A percentile compares a stretch with the other conserved stretches of the same genome.
Evolutionary conservation across 2,113 vertebrate species (phyloP).

Genomic region (Alces alces): DNA sequence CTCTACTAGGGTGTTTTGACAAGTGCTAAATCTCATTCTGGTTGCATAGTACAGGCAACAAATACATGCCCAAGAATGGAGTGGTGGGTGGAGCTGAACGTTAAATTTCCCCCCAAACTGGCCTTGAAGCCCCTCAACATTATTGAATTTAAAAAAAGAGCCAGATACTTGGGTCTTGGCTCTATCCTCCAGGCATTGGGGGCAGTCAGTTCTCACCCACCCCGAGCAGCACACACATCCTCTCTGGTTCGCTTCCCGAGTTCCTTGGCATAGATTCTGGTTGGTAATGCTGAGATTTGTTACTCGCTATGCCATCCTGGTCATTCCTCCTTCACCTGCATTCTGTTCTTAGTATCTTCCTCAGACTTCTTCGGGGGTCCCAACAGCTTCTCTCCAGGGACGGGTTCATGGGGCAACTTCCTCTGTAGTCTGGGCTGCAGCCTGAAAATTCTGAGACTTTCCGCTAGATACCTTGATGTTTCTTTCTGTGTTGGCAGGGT

Average conservation of each 20-base stretch:
- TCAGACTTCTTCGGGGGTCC: slow-evolving; percentile 84
- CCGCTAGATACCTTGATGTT: slow-evolving; percentile 85
- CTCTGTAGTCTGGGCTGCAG: slow-evolving; percentile 82
- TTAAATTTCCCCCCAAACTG: slow-evolving; percentile 83
- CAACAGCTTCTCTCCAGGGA: slow-evolving; percentile 85
- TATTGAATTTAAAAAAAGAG: slow-evolving; percentile 70
- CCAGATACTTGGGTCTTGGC: slow-evolving; percentile 84
- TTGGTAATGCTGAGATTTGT: slow-evolving; percentile 86
- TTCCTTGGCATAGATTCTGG: slow-evolving; percentile 81
- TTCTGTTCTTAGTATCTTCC: slow-evolving; percentile 66
- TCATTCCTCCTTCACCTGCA: slow-evolving; percentile 81
- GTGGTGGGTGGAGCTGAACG: slow-evolving; percentile 77
- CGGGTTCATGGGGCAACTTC: slow-evolving; percentile 82
- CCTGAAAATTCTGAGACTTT: slow-evolving; percentile 64
- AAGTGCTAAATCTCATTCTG: background rate
- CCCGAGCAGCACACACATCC: slow-evolving; percentile 86
- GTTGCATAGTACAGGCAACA: background rate
- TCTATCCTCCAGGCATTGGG: slow-evolving; percentile 84
- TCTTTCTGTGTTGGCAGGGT: slow-evolving; percentile 79
- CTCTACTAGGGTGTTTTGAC: background rate
- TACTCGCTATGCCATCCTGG: slow-evolving; percentile 80
- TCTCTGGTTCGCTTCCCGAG: slow-evolving; percentile 77
- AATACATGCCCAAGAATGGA: background rate
- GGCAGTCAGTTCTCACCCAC: slow-evolving; percentile 88
- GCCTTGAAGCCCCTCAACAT: slow-evolving; percentile 79